Percentiles rank a stretch among this genome's conserved stretches.
phyloP scores from a whole-genome alignment of 2,113 vertebrate genomes.

The Jacana jacana region DNA sequence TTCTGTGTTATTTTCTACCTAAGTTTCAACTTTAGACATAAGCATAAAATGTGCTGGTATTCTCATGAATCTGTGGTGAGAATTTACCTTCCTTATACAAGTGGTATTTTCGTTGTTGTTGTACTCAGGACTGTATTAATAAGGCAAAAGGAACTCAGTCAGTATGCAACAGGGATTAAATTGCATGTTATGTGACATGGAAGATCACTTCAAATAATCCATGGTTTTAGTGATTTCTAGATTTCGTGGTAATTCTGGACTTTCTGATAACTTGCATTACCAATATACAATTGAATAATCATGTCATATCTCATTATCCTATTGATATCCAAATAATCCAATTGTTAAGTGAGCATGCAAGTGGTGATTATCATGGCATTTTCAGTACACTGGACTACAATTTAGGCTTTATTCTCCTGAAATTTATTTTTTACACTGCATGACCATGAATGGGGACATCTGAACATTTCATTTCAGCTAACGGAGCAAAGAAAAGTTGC shows the following conservation, averaged over 20 bases:
- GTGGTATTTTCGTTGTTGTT: too few species aligned
- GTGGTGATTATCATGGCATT: not conserved
- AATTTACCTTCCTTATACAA: not conserved
- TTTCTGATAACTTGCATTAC: not conserved
- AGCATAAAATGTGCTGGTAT: not conserved
- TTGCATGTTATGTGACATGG: not conserved
- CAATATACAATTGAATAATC: not conserved
- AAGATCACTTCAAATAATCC: not conserved
- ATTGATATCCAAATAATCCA: not conserved
- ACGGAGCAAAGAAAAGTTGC: not conserved
- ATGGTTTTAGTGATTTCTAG: not conserved
- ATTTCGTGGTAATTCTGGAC: not conserved
- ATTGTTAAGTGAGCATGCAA: not conserved
- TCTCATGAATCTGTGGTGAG: not conserved
- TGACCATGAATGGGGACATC: not conserved
- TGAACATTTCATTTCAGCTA: not conserved
- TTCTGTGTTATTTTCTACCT: not conserved
- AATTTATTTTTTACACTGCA: not conserved
- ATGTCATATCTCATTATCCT: not conserved
- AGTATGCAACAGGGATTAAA: not conserved
- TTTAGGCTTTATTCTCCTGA: not conserved
- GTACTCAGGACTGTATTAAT: not conserved
- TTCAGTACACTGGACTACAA: not conserved
- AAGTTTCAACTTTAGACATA: not conserved
- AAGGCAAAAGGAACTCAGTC: not conserved